phyloP scores from a whole-genome alignment of 2,888 invertebrate genomes.

The Chorisops tibialis region DNA sequence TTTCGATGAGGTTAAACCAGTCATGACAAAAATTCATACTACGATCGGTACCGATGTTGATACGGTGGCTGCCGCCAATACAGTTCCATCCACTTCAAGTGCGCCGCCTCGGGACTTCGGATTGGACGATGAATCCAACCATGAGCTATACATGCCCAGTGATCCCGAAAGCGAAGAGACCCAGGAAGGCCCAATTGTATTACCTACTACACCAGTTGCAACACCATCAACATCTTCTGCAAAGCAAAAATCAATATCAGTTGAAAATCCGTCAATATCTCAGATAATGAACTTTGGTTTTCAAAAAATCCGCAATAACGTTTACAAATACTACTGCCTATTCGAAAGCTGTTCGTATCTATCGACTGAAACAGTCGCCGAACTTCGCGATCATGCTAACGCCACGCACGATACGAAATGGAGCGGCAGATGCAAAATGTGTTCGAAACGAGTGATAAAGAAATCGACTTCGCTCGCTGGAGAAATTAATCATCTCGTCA shows the following conservation, averaged over 20 bases:
- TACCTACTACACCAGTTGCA: too few relatives aligned
- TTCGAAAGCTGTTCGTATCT: background rate
- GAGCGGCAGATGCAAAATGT: slow-evolving; percentile 5
- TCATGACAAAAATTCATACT: background rate
- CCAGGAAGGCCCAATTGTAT: too few relatives aligned
- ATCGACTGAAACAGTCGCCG: background rate
- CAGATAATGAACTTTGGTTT: background rate
- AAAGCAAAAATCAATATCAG: background rate
- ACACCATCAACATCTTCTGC: too few relatives aligned
- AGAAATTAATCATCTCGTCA: slow-evolving; percentile 1
- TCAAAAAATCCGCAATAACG: background rate
- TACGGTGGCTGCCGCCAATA: too few relatives aligned
- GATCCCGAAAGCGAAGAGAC: too few relatives aligned
- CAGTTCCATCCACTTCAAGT: too few relatives aligned
- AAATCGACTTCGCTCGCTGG: background rate
- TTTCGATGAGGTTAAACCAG: background rate
- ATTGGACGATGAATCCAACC: too few relatives aligned
- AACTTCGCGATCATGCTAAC: slow-evolving; percentile 7
- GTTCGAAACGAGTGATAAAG: background rate
- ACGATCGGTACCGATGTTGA: too few relatives aligned
- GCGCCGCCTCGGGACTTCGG: too few relatives aligned
- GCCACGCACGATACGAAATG: background rate
- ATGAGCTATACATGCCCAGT: too few relatives aligned
- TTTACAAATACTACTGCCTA: background rate
- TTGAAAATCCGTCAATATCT: background rate